A percentile compares a stretch with the other conserved stretches of the same genome.
Conservation (phyloP, 1,140 invertebrate genomes). For the Ceratina japonica region DNA sequence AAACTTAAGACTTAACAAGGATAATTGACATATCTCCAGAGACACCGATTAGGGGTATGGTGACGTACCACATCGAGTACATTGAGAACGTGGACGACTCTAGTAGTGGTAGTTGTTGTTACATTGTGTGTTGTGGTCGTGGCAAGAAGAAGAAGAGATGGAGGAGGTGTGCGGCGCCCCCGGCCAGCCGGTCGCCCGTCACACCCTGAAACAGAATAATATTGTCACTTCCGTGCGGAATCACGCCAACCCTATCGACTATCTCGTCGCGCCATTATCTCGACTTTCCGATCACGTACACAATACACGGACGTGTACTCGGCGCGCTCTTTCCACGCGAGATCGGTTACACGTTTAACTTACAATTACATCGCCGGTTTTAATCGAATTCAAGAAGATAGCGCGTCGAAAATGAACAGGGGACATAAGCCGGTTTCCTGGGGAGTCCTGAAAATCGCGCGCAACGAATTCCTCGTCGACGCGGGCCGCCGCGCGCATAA, state of each 20-base stretch:
- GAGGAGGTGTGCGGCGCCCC: conserved; percentile 79
- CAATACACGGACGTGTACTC: too few species aligned
- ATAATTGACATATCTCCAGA: conserved; percentile 70
- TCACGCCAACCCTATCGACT: conserved; percentile 55
- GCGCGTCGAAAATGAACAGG: too few species aligned
- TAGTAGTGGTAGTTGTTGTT: conserved; percentile 77
- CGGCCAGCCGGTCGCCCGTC: conserved; percentile 79
- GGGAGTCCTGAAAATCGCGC: too few species aligned
- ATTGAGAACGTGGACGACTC: conserved; percentile 77
- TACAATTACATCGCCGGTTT: too few species aligned
- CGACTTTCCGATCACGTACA: background rate
- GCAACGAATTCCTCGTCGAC: too few species aligned
- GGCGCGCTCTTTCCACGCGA: too few species aligned
- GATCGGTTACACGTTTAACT: too few species aligned
- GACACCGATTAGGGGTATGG: conserved; percentile 76
- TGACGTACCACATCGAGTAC: conserved; percentile 79
- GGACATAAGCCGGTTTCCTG: too few species aligned
- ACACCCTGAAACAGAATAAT: conserved; percentile 79
- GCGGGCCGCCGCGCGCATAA: too few species aligned
- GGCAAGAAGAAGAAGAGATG: conserved; percentile 77
- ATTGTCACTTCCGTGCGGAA: conserved; percentile 74
- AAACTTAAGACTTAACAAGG: conserved; percentile 68
- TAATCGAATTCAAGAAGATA: too few species aligned
- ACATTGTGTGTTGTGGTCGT: conserved; percentile 78
- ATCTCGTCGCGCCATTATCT: conserved; percentile 42